phyloP scores from a whole-genome alignment of 2,113 vertebrate genomes.

The Leiothrix lutea region DNA sequence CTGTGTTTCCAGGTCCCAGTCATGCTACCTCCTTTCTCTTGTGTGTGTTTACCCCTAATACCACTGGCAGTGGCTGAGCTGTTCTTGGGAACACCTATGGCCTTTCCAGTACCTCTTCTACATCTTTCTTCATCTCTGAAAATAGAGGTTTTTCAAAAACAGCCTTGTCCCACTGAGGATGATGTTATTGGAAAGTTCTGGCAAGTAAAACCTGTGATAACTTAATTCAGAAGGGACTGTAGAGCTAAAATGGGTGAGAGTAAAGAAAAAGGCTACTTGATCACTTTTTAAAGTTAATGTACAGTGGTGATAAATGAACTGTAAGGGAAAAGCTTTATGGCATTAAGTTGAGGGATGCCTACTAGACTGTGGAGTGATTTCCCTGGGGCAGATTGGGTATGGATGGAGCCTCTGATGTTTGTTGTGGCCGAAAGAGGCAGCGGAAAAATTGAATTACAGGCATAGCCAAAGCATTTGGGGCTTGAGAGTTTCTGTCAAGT shows the following conservation, averaged over 20 bases:
- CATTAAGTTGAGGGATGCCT: not conserved
- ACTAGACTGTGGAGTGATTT: not conserved
- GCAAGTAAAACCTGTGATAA: not conserved
- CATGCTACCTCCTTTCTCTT: not conserved
- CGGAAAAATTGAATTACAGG: not conserved
- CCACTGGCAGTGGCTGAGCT: fast-evolving
- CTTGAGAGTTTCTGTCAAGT: not conserved
- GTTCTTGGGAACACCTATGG: not conserved
- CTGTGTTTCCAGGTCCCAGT: not conserved
- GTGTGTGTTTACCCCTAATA: not conserved
- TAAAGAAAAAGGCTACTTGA: not conserved
- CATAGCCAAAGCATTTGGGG: not conserved
- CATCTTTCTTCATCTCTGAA: not conserved
- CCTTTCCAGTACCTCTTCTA: not conserved
- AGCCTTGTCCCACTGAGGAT: not conserved
- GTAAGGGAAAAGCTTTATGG: not conserved
- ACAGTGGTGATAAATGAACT: not conserved
- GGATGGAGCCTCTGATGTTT: not conserved
- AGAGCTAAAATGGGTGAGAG: not conserved
- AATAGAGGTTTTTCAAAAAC: not conserved
- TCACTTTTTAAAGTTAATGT: not conserved
- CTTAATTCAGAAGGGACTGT: not conserved
- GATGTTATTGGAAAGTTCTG: not conserved
- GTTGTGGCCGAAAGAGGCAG: not conserved
- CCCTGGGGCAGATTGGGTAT: not conserved